phyloP scores from a whole-genome alignment of 1,140 invertebrate genomes.

The Drosophila saltans region DNA sequence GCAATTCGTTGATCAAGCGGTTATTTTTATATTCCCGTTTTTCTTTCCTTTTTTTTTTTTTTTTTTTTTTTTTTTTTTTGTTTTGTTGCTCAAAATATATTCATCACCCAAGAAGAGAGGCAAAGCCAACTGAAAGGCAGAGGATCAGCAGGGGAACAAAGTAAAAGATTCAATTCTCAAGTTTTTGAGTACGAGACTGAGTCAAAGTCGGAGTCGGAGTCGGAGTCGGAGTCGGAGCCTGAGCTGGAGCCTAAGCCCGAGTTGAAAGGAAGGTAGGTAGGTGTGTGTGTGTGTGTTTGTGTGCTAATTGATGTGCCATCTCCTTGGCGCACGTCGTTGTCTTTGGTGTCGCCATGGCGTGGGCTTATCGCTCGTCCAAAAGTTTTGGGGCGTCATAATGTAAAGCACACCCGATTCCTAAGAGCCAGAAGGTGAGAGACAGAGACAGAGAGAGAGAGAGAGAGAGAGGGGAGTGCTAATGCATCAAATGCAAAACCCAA shows the following conservation, averaged over 20 bases:
- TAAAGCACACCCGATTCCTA: slow-evolving; percentile 63
- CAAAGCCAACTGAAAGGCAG: slow-evolving; percentile 52
- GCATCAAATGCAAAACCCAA: slow-evolving; percentile 38
- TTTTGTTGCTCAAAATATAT: slow-evolving; percentile 54
- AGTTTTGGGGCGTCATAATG: slow-evolving; percentile 61
- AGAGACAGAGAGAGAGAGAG: not conserved
- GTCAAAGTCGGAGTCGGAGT: not conserved
- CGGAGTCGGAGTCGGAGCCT: slow-evolving; percentile 27
- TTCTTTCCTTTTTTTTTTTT: slow-evolving; percentile 19
- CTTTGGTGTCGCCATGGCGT: slow-evolving; percentile 39
- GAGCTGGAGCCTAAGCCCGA: slow-evolving; percentile 1
- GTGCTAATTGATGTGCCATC: slow-evolving; percentile 81
- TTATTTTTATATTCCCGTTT: not conserved
- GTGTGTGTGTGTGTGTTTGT: slow-evolving; percentile 69
- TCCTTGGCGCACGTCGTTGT: slow-evolving; percentile 53
- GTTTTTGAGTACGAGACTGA: slow-evolving; percentile 32
- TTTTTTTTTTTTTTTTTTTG: too few species aligned
- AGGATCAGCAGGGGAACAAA: not conserved
- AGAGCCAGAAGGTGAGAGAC: slow-evolving; percentile 7
- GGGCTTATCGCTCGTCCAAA: slow-evolving; percentile 73
- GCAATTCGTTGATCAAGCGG: not conserved
- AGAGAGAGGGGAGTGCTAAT: slow-evolving; percentile 28
- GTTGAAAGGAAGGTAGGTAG: slow-evolving; percentile 62
- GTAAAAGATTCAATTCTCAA: not conserved
- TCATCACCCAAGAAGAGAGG: slow-evolving; percentile 49